Conservation (phyloP, 2,113 vertebrate species). For the Oreochromis tanganicae region DNA sequence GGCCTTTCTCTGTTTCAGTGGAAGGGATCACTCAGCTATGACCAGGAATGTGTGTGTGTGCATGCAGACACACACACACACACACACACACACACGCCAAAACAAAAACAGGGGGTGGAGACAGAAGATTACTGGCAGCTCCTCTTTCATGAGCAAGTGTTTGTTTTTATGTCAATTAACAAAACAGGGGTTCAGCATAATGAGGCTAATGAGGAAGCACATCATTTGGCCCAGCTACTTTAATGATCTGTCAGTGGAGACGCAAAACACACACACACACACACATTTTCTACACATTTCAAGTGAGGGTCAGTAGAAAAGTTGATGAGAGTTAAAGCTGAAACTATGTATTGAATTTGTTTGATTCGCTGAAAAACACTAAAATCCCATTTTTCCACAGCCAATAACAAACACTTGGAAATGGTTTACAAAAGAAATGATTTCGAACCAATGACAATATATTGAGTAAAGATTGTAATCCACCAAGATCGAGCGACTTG, state of each 20-base stretch:
- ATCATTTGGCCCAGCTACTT: constrained; percentile 39
- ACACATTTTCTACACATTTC: neutral
- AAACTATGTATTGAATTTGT: neutral
- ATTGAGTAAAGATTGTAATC: neutral
- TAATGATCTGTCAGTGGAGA: constrained; percentile 21
- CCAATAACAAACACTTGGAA: neutral
- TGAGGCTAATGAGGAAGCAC: constrained; percentile 56
- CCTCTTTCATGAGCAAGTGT: constrained; percentile 46
- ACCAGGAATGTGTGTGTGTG: constrained; percentile 12
- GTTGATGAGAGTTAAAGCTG: neutral
- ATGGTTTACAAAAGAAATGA: neutral
- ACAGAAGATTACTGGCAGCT: constrained; percentile 25
- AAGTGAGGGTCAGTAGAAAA: neutral
- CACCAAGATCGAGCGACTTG: constrained; percentile 12
- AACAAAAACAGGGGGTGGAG: constrained; percentile 2
- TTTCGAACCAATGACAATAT: neutral
- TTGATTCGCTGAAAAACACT: neutral
- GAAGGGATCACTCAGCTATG: constrained; percentile 12
- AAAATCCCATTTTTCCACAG: neutral
- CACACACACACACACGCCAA: neutral
- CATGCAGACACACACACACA: neutral
- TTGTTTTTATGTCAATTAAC: constrained; percentile 67
- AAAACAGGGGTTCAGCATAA: constrained; percentile 57
- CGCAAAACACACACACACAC: neutral
- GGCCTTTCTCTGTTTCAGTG: constrained; percentile 7